Evolutionary conservation across 2,888 invertebrate species (phyloP).

Genomic region (Nemoura dubitans): DNA sequence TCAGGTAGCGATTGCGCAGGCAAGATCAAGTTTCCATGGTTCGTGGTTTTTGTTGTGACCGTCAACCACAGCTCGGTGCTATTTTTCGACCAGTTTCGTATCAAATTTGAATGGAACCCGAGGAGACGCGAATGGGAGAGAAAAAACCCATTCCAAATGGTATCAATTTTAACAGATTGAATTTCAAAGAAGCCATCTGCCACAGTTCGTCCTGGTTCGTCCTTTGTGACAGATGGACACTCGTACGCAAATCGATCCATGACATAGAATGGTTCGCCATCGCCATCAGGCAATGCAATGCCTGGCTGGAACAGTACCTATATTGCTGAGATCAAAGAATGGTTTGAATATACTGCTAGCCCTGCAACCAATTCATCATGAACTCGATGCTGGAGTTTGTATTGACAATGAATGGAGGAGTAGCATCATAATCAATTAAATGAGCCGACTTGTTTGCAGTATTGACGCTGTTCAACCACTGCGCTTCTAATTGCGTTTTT

Average conservation of each 20-base stretch:
- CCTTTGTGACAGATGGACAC: slow-evolving; percentile 17
- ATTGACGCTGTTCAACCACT: not conserved
- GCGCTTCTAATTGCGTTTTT: not conserved
- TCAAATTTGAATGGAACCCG: slow-evolving; percentile 32
- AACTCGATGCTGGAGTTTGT: not conserved
- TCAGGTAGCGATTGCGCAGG: slow-evolving; percentile 21
- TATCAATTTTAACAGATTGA: slow-evolving; percentile 29
- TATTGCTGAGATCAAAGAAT: slow-evolving; percentile 1
- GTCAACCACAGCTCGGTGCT: not conserved
- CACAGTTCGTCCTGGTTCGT: not conserved
- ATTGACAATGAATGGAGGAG: not conserved
- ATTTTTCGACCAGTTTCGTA: slow-evolving; percentile 8
- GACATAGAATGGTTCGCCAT: no score
- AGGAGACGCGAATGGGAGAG: not conserved
- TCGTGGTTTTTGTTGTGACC: slow-evolving; percentile 25
- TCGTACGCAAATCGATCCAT: not conserved
- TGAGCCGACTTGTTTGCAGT: not conserved
- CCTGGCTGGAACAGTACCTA: no score
- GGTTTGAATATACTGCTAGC: not conserved
- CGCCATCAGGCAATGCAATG: no score
- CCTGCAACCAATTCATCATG: not conserved
- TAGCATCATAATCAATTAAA: not conserved
- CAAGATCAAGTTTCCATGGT: not conserved
- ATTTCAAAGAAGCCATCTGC: slow-evolving; percentile 29
- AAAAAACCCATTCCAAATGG: slow-evolving; percentile 29